Conservation (phyloP, 2,797 vertebrate species). For the Brachymystax lenok region DNA sequence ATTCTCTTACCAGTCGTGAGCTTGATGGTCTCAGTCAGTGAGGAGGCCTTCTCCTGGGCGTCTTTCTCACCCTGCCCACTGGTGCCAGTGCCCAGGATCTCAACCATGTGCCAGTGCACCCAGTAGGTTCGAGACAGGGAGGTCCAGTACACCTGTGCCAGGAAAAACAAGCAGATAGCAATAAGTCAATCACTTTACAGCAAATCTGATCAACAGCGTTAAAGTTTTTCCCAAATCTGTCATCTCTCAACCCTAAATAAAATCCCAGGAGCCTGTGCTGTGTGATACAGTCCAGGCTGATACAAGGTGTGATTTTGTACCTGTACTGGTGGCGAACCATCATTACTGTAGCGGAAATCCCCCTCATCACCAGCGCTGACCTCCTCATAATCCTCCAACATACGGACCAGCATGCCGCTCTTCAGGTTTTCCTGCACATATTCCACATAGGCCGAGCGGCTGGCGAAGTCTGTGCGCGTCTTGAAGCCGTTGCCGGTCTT, state of each 20-base stretch:
- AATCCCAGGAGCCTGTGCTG: not conserved
- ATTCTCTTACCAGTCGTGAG: constrained; percentile 64
- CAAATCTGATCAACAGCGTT: not conserved
- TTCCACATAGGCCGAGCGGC: constrained; percentile 82
- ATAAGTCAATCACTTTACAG: not conserved
- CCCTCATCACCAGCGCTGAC: constrained; percentile 86
- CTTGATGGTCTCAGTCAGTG: constrained; percentile 71
- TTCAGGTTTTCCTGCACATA: constrained; percentile 85
- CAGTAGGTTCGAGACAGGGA: constrained; percentile 84
- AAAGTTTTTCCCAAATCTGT: not conserved
- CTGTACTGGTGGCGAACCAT: constrained; percentile 86
- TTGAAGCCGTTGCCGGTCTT: constrained; percentile 73
- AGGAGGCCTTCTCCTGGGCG: constrained; percentile 75
- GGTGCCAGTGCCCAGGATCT: constrained; percentile 78
- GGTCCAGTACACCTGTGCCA: constrained; percentile 85
- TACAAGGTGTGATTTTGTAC: constrained; percentile 58
- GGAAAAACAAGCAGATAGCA: not conserved
- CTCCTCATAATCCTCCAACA: constrained; percentile 91
- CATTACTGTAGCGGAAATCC: constrained; percentile 90
- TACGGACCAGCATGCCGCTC: constrained; percentile 86
- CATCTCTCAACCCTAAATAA: no score
- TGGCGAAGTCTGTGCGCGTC: constrained; percentile 77
- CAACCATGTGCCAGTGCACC: constrained; percentile 91
- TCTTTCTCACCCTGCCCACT: constrained; percentile 76
- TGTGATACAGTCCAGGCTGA: not conserved